Base-by-base conservation (phyloP, 1,140 invertebrate genomes). In the Cherax quadricarinatus region DNA sequence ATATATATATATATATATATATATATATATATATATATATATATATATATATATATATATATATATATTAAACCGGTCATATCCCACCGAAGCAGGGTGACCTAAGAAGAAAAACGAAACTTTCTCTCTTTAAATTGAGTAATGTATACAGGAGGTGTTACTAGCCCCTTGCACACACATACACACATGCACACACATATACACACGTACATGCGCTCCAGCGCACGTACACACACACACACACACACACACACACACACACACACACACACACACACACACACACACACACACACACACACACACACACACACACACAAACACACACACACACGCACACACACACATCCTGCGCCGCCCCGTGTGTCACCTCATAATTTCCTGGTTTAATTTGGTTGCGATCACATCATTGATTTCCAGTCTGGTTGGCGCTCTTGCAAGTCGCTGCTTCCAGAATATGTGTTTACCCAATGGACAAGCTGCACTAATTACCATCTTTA, bases 381-480 rank as follows among this genome's bases (percentile, higher is more conserved):
- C 70, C 70, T 75, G 70, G 70, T 75, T 75, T 75, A 75, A 75
- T 75, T 75, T 30, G 70, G 70, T 75, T 30, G 70, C n/a, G 70
- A 75, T 75, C 70, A 75, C 70, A 30, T 75, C 70, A 75, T 75
- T 75, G 70, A 75, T 75, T 75, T 75, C 70, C 70, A 24, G 70
- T 75, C 24, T 6, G n/a, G 70, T 75, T 75, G n/a, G 16, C 24
- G 70, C 70, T 75, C 70, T 75, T 75, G 70, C 70, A 75, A 75
- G 70, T 75, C 70, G 70, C 70, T 75, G 70, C 70, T 30, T n/a
- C 70, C n/a, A 75, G 70, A 30, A 30, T 75, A 75, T 75, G 70
- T 75, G 70, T 75, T 75, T 75, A 75, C 70, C 70, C 70, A 75
- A 75, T 75, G 70, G 70, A 75, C 70, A 75, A 75, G 70, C 70